Conservation (phyloP, 2,797 vertebrate genomes). For the Catostomus latipinnis region DNA sequence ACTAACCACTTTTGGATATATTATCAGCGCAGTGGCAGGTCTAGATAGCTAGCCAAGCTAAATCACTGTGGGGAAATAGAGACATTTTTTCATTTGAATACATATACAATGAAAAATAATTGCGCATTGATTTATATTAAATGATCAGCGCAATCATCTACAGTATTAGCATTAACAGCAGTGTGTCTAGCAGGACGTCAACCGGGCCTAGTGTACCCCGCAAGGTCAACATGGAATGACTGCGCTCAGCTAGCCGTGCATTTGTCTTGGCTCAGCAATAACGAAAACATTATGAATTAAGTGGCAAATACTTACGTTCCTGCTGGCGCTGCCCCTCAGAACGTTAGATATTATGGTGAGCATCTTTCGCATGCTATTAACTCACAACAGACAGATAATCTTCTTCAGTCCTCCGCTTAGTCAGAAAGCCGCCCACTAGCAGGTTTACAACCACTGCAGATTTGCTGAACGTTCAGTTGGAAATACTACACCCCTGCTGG, state of each 20-base stretch:
- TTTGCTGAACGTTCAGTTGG: background rate
- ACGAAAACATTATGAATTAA: background rate
- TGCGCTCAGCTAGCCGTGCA: background rate
- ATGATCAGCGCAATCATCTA: background rate
- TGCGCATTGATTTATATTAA: background rate
- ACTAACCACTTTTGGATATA: background rate
- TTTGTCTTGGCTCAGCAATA: background rate
- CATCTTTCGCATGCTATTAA: slow-evolving; percentile 73
- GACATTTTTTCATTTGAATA: background rate
- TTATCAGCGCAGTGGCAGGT: background rate
- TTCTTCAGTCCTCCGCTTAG: background rate
- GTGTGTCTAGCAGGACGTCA: background rate
- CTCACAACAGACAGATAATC: slow-evolving; percentile 3
- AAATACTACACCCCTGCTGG: background rate
- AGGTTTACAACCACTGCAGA: background rate
- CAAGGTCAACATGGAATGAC: slow-evolving; percentile 36
- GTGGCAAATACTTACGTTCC: slow-evolving; percentile 70
- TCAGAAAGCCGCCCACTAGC: background rate
- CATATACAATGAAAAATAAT: background rate
- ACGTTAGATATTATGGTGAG: slow-evolving; percentile 75
- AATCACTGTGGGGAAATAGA: background rate
- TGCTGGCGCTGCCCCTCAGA: slow-evolving; percentile 71
- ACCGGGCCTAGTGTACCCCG: slow-evolving; percentile 11
- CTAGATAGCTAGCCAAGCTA: slow-evolving; percentile 11
- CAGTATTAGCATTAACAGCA: background rate